Base-by-base conservation (phyloP, 2,888 invertebrate species). In the Rhaphigaster nebulosa region DNA sequence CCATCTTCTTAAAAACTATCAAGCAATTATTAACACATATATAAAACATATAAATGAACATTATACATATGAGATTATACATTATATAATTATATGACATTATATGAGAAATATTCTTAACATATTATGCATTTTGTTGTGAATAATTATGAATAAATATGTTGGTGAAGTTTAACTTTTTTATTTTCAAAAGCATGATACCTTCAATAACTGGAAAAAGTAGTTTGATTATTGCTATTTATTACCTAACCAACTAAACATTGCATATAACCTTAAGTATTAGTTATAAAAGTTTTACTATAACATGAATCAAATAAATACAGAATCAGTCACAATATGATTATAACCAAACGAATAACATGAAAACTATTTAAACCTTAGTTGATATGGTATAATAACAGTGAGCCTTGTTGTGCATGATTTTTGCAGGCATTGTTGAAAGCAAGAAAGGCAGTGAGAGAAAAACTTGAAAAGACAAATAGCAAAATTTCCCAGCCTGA, bases 371-470 rank as follows among this genome's bases (percentile, higher is more conserved):
- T 84, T 45, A 84, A 84, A 45, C 26, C 45, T 50, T 84, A 84
- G 45, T 84, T 84, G n/a, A 84, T 45, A 45, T 84, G 6, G 84
- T 84, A 50, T 89, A 65, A 50, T 65, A 87, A 60, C 52, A 84
- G 38, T 90, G 90, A 89, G 89, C 89, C 89, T 90, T 87, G 50
- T 90, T 90, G 38, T 90, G 90, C 90, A 90, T 90, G 90, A 90
- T 91, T 91, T 91, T 92, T 92, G n/a, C 91, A 92, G 92, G 92
- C 91, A 65, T 90, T 92, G 90, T 90, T 92, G 90, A 92, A 92
- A 91, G 92, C 92, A 60, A 91, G 92, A 88, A 92, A 92, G 76
- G 91, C 90, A 56, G 90, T 88, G 56, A 87, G 91, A 87, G 92
- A 91, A 88, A 89, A 89, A 87, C 87, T 88, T 50, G 88, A 90